Evolutionary conservation across 1,140 invertebrate species (phyloP), one percentile per base, ranked within the genome.

Genomic region (Tribolium madens): DNA sequence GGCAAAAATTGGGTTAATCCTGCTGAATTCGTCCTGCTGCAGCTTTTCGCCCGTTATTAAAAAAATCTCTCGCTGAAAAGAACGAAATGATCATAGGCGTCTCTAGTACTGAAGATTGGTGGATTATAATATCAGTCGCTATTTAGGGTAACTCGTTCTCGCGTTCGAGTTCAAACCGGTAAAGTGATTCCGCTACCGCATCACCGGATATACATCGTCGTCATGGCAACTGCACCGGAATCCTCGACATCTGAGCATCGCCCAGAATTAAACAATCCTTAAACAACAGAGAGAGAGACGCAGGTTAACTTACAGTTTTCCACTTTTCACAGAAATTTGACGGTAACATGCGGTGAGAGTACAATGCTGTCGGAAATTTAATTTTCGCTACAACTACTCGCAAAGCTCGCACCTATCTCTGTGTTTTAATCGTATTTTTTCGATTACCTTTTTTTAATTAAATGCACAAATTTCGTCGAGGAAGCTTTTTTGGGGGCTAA

Each of bases 161-260:
- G 47, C 18, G 50, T 72, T 48, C 70, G 47, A 72, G 50, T 72
- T 21, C 53, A 64, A 69, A 75, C 42, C 78, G 78, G 78, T 77
- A 79, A 79, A 79, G 76, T 79, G 78, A 79, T 79, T 79, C 78
- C 76, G 76, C 79, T 68, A 75, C 79, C 79, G 75, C 77, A 79
- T 79, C 76, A 71, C 64, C 77, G 79, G 79, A 80, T 70, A 80
- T 68, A 73, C 72, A 74, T 74, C 48, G 79, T 80, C 60, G 79
- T 76, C 79, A 80, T 80, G 77, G 77, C 74, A 80, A 80, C 79
- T 80, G 71, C 79, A 80, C 53, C 71, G 75, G 77, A 78, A 78
- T 78, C 60, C 74, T 78, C 76, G 75, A 80, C 77, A 80, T 80
- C 77, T 78, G 77, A 80, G 75, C 79, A 80, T 80, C 79, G 77